Base-by-base conservation (phyloP, 2,113 vertebrate genomes). In the Melanostigma gelatinosum region DNA sequence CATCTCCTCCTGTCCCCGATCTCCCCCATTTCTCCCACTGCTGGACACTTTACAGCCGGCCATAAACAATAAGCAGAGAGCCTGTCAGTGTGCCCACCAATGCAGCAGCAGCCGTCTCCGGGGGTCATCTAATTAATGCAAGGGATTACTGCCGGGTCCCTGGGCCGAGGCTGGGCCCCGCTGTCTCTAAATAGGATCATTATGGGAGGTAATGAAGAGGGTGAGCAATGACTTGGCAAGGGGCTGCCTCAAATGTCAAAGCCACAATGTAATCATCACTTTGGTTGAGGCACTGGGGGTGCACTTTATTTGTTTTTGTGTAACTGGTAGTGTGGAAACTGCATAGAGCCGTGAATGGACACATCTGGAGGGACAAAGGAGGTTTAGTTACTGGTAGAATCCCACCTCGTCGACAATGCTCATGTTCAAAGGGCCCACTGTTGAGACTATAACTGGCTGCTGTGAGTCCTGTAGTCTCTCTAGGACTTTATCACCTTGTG, bases 61-160 rank as follows among this genome's bases (percentile, higher is more conserved):
- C 73, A 82, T 91, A 90, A 91, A 92, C 91, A 89, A 91, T 82
- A 90, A 76, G 82, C 84, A 82, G 88, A 90, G 88, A 82, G 85
- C 72, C 80, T 80, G 87, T 84, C 87, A 87, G 36, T 80, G 82
- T 86, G 85, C 83, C 78, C 66, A 72, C 74, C 75, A 77, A 62
- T 78, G 89, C 87, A 79, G 87, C 83, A 52, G 77, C 87, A 77
- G 62, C 80, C 73, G 11, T 88, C 89, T 91, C 88, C 20, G 27
- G 85, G 85, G 91, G 87, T 85, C 86, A 91, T 91, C 89, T 92
- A 90, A 92, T 92, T 92, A 92, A 92, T 91, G 91, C 88, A 50
- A 75, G 72, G 80, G 88, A 92, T 92, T 91, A 90, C 75, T 90
- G 82, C 84, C 2, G 86, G 89, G 91, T 89, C 89, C 84, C 75